Evolutionary conservation across 1,140 invertebrate species (phyloP), one percentile per base, ranked within the genome.

Genomic region (Manduca sexta): DNA sequence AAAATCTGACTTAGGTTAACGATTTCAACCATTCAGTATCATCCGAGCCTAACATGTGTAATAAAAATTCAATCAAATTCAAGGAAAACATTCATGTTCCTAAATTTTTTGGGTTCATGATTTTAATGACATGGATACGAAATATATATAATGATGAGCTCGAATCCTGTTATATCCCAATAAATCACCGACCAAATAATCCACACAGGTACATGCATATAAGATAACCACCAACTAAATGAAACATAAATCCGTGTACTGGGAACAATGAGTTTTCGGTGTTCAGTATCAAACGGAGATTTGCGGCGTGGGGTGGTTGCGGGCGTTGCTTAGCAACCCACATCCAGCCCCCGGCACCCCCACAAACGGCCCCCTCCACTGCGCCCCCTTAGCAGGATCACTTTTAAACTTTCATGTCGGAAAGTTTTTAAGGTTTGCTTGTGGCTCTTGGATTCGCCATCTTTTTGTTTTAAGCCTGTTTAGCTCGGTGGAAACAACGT

Each of bases 341-440:
- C 42, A 47, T 45, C 64, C 54, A 54, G 1, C 21, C 21, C 8
- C 56, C 21, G n/a, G n/a, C n/a, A n/a, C 21, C 21, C 21, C 21
- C 21, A 5, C 58, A 8, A 5, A 26, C 8, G 45, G 35, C 41
- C 40, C 49, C 47, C 64, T 52, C 56, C 33, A 26, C 55, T 43
- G 31, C 11, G 21, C 30, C 52, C 46, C 55, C 56, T 64, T 67
- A 45, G 45, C 49, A 60, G 63, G 73, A 82, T 81, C 78, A 82
- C 80, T 84, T 84, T 84, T 84, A 84, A 84, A 84, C 80, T 84
- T 84, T 84, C 78, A 84, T 79, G 74, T 75, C 72, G 70, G 66
- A 70, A 84, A 82, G 67, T 84, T 84, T 75, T 84, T 76, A 77
- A 79, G 75, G 79, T 75, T 78, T 80, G 63, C 74, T 73, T 75